Percentiles rank a stretch among this genome's conserved stretches.
phyloP scores from a whole-genome alignment of 1,140 invertebrate species.

The Marisa cornuarietis region DNA sequence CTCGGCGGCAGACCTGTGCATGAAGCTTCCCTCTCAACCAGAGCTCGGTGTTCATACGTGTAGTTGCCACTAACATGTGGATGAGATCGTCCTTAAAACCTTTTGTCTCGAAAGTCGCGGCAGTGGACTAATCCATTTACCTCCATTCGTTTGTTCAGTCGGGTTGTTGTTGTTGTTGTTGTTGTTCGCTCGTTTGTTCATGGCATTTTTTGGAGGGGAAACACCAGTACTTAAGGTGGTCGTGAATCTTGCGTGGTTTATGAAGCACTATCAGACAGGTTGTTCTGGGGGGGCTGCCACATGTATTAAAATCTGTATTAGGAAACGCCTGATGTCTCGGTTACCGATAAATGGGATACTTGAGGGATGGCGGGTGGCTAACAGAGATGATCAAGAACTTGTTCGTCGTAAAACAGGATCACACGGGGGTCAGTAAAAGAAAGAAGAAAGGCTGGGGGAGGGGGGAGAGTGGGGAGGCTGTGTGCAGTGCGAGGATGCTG shows the following conservation, averaged over 20 bases:
- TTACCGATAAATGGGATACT: not conserved
- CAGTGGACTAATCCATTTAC: too few relatives aligned
- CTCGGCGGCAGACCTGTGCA: too few relatives aligned
- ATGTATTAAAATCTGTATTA: not conserved
- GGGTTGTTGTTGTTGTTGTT: too few relatives aligned
- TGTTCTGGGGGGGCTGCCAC: not conserved
- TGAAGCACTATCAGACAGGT: not conserved
- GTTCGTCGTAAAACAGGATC: too few relatives aligned
- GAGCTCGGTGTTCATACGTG: too few relatives aligned
- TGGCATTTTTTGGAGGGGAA: not conserved
- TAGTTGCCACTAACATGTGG: too few relatives aligned
- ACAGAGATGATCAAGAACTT: not conserved
- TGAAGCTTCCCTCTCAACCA: too few relatives aligned
- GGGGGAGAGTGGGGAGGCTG: not conserved
- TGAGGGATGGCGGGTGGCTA: not conserved
- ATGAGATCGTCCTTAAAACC: too few relatives aligned
- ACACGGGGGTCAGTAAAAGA: not conserved
- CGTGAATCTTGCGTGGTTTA: not conserved
- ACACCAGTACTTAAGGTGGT: not conserved
- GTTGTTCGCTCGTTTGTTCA: not conserved
- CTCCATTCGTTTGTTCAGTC: too few relatives aligned
- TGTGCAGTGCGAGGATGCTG: too few relatives aligned
- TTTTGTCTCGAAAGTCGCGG: too few relatives aligned
- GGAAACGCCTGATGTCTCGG: not conserved
- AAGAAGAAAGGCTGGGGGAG: constrained; percentile 2